Evolutionary conservation across 2,113 vertebrate species (phyloP), one percentile per base, ranked within the genome.

Genomic region (Alectura lathami): DNA sequence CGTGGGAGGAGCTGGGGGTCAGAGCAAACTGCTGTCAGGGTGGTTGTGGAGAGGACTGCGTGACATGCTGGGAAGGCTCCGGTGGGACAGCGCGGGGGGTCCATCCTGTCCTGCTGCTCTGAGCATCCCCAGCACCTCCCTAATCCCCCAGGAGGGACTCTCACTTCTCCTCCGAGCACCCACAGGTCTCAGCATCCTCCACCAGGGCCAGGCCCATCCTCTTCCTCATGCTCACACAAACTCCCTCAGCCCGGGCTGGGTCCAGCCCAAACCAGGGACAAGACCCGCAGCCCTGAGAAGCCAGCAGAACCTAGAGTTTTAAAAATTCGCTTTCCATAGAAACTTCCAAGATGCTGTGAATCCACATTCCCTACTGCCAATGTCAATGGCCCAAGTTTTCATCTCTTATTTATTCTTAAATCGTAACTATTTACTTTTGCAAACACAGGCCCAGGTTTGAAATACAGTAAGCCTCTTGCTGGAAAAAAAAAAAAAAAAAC

Each of bases 1-100:
- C 0, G 32, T 54, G 4, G 3, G 32, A 86, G 60, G 18, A 48
- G 36, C 82, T 43, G 21, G 0, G 0, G 63, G 21, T 17, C 82
- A 95, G 68, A 64, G 16, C 53, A 43, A 79, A 66, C 12, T 56
- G 48, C 67, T 89, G 70, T 62, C n/a, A 56, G 73, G 91, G 88
- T 67, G 72, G 86, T 74, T 76, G 79, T 42, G 68, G 93, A 83
- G 66, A 91, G 32, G 15, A 74, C 93, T 93, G 26, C 57, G 14
- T 83, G 60, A 56, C 90, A n/a, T 78, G 82, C 32, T 63, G 57
- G 43, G 62, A 89, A 64, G 63, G 32, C 72, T 30, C 38, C 29
- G 50, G 3, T 53, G 62, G 6, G 56, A 77, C 86, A 94, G 30
- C 17, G 4, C 0, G 9, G 68, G 79, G 83, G 63, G 90, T 93